Base-by-base conservation (phyloP, 2,888 invertebrate species). In the Caenorhabditis zanzibari region DNA sequence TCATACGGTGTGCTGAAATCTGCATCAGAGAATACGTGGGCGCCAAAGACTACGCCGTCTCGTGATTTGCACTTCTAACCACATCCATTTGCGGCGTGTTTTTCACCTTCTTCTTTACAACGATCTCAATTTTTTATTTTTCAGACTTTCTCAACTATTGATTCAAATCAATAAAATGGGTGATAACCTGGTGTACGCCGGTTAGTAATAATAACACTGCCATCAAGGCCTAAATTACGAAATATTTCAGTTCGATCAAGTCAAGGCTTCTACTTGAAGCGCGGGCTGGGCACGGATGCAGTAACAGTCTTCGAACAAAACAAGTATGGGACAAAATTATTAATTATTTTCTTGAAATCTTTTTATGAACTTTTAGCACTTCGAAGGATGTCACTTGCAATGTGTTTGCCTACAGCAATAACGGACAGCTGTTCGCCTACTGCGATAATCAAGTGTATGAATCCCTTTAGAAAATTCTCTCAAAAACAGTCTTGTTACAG, bases 341-440 rank as follows among this genome's bases (percentile, higher is more conserved):
- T 44, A 26, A 7, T 16, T 22, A 24, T 54, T 0, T 32, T 26
- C 1, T 6, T 10, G 5, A 22, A 63, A 32, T 3, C n/a, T n/a
- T n/a, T n/a, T n/a, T n/a, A n/a, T n/a, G 10, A 32, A 24, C 47
- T 81, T 88, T 72, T 61, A 90, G 90, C 35, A 81, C 82, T 52
- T 87, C 90, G 28, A 88, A 87, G 72, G 84, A 88, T 16, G 82
- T 77, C 61, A 80, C 85, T 22, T 90, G 90, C 85, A 90, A 92
- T 26, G 85, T 87, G 47, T 87, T 91, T 69, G 84, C 87, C 59
- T 91, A 87, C 85, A 90, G 90, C 75, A 88, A 90, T 66, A 87
- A 84, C 80, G 91, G 91, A 14, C 85, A 88, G 47, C 88, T 86
- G 75, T 90, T 91, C 76, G 89, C 88, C 52, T 92, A 88, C 71